A percentile compares a stretch with the other conserved stretches of the same genome.
Evolutionary conservation across 2,797 vertebrate species (phyloP).

Genomic region (Eurystomus glaucurus): DNA sequence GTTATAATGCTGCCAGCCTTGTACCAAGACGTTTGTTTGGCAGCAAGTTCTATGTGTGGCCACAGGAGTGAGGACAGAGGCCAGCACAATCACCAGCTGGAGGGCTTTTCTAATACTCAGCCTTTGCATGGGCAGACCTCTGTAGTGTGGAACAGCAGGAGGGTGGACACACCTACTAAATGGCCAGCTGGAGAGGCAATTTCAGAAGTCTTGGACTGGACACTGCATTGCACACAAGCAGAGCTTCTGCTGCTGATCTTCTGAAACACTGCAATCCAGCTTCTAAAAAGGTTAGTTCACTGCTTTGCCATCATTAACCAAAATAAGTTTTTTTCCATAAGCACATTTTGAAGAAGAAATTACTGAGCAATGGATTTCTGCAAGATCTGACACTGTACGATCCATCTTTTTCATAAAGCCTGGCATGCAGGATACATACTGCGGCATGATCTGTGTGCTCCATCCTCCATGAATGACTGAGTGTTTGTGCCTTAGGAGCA

Average conservation of each 20-base stretch:
- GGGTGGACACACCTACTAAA: background rate
- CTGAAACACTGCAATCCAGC: accelerated
- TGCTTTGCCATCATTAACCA: background rate
- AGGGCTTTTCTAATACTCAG: too few species aligned
- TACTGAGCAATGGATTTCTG: background rate
- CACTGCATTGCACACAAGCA: accelerated
- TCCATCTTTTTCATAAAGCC: background rate
- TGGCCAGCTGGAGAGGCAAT: accelerated
- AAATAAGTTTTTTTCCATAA: background rate
- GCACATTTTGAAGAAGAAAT: background rate
- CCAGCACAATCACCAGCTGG: accelerated
- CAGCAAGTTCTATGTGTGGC: accelerated
- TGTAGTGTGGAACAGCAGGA: background rate
- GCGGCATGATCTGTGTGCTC: accelerated
- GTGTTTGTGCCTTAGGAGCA: background rate
- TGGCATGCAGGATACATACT: accelerated
- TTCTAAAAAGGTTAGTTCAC: background rate
- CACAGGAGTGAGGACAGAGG: accelerated
- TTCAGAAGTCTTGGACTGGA: accelerated
- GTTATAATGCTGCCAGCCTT: background rate
- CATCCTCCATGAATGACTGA: accelerated
- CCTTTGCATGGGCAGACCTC: background rate
- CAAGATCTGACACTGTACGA: background rate
- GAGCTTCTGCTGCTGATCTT: background rate
- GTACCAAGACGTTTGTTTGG: accelerated